Percentiles rank a stretch among this genome's conserved stretches.
These are phyloP conservation scores for Andrena dorsata DNA, from an alignment of 2,888 invertebrate species.

Conservation along the genomic window DNA sequence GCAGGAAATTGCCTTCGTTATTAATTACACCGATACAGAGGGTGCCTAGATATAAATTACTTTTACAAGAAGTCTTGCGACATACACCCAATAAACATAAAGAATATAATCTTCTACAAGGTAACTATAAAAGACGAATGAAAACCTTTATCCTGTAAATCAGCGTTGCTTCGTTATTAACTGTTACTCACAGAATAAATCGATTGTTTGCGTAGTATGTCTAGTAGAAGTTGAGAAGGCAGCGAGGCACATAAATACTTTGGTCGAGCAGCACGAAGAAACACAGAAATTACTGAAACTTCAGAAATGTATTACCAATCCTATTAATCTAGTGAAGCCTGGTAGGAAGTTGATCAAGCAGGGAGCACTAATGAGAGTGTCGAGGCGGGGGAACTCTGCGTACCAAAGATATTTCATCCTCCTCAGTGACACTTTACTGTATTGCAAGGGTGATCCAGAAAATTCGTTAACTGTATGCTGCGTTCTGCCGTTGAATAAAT, in stretches of 20 bases:
- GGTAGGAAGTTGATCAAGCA: constrained; percentile 90
- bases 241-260: constrained; percentile 90
- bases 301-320: constrained; percentile 88
- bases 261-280: constrained; percentile 91
- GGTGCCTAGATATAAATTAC: constrained; percentile 91
- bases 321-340: constrained; percentile 89
- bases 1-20: constrained; percentile 89
- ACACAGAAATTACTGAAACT: constrained; percentile 89
- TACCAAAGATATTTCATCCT: constrained; percentile 88
- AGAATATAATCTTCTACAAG: constrained; percentile 86
- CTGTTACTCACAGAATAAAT: constrained; percentile 12
- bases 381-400: constrained; percentile 84
- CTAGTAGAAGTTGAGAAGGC: constrained; percentile 89
- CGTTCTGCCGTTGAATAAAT: constrained; percentile 90
- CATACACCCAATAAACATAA: constrained; percentile 87
- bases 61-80: constrained; percentile 89
- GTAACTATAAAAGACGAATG: constrained; percentile 77
- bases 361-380: constrained; percentile 88
- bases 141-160: neutral
- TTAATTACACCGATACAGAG: constrained; percentile 92
- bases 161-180: neutral
- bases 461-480: constrained; percentile 89
- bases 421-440: constrained; percentile 91
- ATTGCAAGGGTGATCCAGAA: constrained; percentile 89
- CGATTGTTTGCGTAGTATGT: constrained; percentile 86